Conservation (phyloP, 2,113 vertebrate genomes). For the Limnothrissa miodon region DNA sequence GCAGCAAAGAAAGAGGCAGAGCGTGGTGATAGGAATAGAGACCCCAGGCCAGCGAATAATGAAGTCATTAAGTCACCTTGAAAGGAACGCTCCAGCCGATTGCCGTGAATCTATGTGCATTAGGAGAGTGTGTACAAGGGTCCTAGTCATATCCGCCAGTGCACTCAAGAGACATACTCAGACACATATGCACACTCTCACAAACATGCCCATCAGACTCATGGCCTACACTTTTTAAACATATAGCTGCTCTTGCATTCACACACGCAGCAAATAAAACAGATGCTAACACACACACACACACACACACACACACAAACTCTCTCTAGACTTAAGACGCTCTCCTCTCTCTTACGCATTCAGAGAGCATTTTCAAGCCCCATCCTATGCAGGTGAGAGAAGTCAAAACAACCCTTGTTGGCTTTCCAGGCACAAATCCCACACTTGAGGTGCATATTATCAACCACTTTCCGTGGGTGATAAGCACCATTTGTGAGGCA, state of each 20-base stretch:
- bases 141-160: not conserved
- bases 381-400: not conserved
- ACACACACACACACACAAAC: not conserved
- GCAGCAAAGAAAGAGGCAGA: not conserved
- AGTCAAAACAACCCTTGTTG: conserved; percentile 30
- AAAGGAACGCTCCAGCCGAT: conserved; percentile 15
- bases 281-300: not conserved
- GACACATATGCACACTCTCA: not conserved
- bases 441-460: not conserved
- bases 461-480: not conserved
- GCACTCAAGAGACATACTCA: not conserved
- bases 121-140: not conserved
- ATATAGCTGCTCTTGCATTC: conserved; percentile 12
- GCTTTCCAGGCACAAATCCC: conserved; percentile 4
- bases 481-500: not conserved
- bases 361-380: not conserved
- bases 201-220: not conserved
- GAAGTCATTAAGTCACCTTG: conserved; percentile 6
- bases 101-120: conserved; percentile 16
- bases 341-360: not conserved
- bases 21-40: not conserved
- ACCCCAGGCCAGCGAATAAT: conserved; percentile 23
- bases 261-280: conserved; percentile 12
- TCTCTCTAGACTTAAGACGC: not conserved
- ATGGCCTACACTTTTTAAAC: not conserved